Conservation (phyloP, 1,140 invertebrate genomes). For the Acromyrmex heyeri region DNA sequence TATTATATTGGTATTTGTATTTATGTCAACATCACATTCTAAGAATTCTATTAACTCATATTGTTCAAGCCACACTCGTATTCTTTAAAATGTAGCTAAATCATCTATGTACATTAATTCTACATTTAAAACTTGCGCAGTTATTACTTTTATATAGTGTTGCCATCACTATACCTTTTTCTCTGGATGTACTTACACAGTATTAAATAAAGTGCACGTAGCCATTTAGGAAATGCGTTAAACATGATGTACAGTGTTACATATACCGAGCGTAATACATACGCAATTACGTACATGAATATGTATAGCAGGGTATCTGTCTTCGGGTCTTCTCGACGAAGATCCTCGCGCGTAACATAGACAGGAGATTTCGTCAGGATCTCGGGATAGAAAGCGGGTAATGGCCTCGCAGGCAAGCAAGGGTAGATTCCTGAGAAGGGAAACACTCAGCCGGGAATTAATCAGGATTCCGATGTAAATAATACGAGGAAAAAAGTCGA, state of each 20-base stretch:
- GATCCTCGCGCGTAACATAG: constrained; percentile 26
- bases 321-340: not conserved
- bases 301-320: constrained; percentile 36
- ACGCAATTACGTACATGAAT: constrained; percentile 32
- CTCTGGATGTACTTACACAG: no score
- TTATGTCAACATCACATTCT: no score
- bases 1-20: no score
- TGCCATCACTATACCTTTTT: no score
- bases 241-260: not conserved
- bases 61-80: no score
- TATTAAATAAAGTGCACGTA: not conserved
- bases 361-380: constrained; percentile 30
- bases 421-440: constrained; percentile 32
- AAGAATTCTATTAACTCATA: no score
- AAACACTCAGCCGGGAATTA: constrained; percentile 57
- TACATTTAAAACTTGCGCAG: no score
- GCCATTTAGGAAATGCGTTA: not conserved
- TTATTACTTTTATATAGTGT: not conserved
- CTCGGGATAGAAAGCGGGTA: constrained; percentile 11
- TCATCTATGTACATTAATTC: no score
- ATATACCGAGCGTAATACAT: constrained; percentile 8
- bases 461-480: constrained; percentile 71
- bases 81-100: no score
- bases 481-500: constrained; percentile 50
- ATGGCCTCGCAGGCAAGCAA: not conserved